These are phyloP conservation scores for Drosophila heteroneura DNA, from an alignment of 2,888 invertebrate species.

Conservation along the genomic window DNA sequence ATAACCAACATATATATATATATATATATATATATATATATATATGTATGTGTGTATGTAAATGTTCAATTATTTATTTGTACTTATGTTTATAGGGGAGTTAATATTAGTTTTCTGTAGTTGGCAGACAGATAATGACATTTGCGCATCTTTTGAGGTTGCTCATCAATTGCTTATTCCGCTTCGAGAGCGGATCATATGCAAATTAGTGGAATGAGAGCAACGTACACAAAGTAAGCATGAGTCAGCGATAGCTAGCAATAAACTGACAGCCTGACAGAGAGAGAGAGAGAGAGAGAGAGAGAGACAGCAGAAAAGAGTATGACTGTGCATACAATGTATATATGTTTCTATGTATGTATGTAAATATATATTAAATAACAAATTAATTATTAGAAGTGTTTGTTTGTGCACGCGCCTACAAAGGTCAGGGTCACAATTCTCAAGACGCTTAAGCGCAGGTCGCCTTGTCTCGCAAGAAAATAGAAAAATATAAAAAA, in stretches of 20 bases:
- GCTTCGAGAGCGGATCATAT: conserved; percentile 41
- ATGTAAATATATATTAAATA: conserved; percentile 36
- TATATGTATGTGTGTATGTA: neutral
- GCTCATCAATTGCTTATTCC: conserved; percentile 62
- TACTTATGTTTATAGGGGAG: neutral
- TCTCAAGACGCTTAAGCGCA: conserved; percentile 17
- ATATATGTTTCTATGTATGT: neutral
- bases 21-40: neutral
- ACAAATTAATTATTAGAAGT: conserved; percentile 49
- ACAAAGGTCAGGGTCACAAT: conserved; percentile 61
- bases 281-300: neutral
- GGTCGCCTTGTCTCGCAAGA: neutral
- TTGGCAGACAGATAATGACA: conserved; percentile 29
- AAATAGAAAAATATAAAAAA: neutral
- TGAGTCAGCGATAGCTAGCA: conserved; percentile 38
- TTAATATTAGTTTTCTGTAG: neutral
- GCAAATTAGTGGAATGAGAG: conserved; percentile 54
- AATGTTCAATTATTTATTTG: neutral
- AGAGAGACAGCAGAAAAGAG: neutral
- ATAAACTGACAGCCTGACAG: conserved; percentile 3
- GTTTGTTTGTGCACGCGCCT: conserved; percentile 26
- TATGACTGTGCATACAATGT: neutral
- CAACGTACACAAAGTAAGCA: neutral
- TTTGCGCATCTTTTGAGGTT: conserved; percentile 43
- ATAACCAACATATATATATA: neutral